Conservation (phyloP, 2,113 vertebrate species). For the Egretta garzetta region DNA sequence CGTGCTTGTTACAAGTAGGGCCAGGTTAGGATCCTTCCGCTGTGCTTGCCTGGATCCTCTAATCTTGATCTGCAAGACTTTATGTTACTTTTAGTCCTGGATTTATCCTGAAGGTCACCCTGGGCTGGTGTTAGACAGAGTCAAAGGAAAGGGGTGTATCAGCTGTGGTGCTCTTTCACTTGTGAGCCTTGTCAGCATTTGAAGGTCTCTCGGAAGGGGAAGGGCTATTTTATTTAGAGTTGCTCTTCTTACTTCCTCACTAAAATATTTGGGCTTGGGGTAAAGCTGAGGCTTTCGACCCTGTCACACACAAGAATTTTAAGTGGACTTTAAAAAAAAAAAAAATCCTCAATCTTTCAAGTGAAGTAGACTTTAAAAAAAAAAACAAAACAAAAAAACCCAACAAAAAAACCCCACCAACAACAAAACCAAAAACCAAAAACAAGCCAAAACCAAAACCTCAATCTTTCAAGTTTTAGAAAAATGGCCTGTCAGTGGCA, state of each 20-base stretch:
- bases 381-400: too few species aligned
- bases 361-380: not conserved
- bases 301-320: not conserved
- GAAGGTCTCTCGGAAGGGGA: not conserved
- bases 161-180: not conserved
- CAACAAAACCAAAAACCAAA: too few species aligned
- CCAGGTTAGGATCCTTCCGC: not conserved
- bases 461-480: not conserved
- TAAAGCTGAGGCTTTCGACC: not conserved
- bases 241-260: not conserved
- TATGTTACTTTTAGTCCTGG: not conserved
- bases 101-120: not conserved
- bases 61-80: not conserved
- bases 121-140: not conserved
- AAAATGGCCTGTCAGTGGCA: not conserved
- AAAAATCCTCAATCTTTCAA: not conserved
- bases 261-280: not conserved
- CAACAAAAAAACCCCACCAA: too few species aligned
- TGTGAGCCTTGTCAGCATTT: not conserved
- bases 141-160: not conserved
- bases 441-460: too few species aligned
- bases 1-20: rapidly evolving
- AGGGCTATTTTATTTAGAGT: not conserved
- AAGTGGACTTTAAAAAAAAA: not conserved
- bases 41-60: not conserved